Evolutionary conservation across 23 tunicate species (phyloP).

Genomic region (Phallusia fumigata): DNA sequence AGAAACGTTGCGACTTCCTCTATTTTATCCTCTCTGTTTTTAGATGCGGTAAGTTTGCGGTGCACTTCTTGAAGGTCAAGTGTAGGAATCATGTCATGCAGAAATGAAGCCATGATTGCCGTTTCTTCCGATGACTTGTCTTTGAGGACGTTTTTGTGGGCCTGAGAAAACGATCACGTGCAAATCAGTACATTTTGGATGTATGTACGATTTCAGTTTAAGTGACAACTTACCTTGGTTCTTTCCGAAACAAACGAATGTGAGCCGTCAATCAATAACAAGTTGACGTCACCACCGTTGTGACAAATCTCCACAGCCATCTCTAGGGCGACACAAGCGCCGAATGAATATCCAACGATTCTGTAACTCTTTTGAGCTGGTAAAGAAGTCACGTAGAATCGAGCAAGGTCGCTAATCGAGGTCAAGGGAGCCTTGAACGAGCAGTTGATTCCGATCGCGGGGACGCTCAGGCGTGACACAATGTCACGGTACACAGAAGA

Average conservation of each 20-base stretch:
- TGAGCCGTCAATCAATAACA: constrained; percentile 20
- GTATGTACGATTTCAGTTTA: too few relatives aligned
- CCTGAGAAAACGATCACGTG: neutral
- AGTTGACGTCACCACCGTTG: neutral
- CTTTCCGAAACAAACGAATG: constrained; percentile 19
- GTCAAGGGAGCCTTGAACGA: constrained; percentile 10
- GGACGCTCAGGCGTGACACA: neutral
- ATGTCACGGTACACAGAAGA: constrained; percentile 5
- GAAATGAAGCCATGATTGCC: neutral
- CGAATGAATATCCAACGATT: constrained; percentile 28
- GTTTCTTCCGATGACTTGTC: neutral
- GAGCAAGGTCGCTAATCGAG: constrained; percentile 7
- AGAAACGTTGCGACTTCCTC: neutral
- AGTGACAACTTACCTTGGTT: neutral
- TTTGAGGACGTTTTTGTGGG: neutral
- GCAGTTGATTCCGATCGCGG: constrained; percentile 11
- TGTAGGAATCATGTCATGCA: neutral
- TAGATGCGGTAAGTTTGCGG: neutral
- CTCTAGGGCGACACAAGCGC: constrained; percentile 35
- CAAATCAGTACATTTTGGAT: neutral
- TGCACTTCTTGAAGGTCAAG: neutral
- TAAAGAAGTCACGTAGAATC: constrained; percentile 1
- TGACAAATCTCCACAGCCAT: constrained; percentile 16
- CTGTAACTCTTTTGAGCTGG: constrained; percentile 5
- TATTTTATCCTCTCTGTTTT: neutral